Evolutionary conservation across 2,888 invertebrate genomes (phyloP).

Genomic region (Bembecia ichneumoniformis): DNA sequence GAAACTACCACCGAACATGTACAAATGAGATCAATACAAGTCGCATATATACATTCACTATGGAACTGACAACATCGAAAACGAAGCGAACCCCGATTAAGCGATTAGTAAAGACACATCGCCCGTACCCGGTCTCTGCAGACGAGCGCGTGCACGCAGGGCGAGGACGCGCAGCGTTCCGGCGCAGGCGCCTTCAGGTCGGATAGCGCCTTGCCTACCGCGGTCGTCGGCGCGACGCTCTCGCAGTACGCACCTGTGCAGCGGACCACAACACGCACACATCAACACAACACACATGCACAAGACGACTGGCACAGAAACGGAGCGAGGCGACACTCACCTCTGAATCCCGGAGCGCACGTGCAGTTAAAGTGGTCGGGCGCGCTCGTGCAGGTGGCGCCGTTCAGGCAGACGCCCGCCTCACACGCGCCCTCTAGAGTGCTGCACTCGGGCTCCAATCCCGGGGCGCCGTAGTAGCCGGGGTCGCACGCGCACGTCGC

Average conservation of each 20-base stretch:
- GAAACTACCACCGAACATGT: too few relatives aligned
- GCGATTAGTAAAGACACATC: too few relatives aligned
- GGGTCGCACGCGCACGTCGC: slow-evolving; percentile 76
- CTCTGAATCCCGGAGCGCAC: slow-evolving; percentile 79
- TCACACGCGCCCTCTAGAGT: slow-evolving; percentile 69
- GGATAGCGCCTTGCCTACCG: slow-evolving; percentile 48
- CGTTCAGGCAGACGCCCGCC: slow-evolving; percentile 81
- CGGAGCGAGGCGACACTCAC: slow-evolving; percentile 42
- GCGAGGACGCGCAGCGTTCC: slow-evolving; percentile 65
- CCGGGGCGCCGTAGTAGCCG: slow-evolving; percentile 70
- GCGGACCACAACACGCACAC: slow-evolving; percentile 22
- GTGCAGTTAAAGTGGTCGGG: slow-evolving; percentile 76
- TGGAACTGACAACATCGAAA: too few relatives aligned
- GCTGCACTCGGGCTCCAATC: slow-evolving; percentile 48
- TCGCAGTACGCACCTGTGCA: slow-evolving; percentile 65
- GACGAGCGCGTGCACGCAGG: slow-evolving; percentile 73
- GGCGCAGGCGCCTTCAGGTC: slow-evolving; percentile 38
- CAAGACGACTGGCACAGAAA: too few relatives aligned
- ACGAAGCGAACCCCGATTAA: too few relatives aligned
- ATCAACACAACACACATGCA: slow-evolving; percentile 18
- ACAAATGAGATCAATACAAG: too few relatives aligned
- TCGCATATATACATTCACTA: too few relatives aligned
- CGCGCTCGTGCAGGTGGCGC: slow-evolving; percentile 77
- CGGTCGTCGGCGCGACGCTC: slow-evolving; percentile 38
- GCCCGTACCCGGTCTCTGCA: slow-evolving; percentile 61